Base-by-base conservation (phyloP, 2,797 vertebrate genomes). In the Pseudochaenichthys georgianus region DNA sequence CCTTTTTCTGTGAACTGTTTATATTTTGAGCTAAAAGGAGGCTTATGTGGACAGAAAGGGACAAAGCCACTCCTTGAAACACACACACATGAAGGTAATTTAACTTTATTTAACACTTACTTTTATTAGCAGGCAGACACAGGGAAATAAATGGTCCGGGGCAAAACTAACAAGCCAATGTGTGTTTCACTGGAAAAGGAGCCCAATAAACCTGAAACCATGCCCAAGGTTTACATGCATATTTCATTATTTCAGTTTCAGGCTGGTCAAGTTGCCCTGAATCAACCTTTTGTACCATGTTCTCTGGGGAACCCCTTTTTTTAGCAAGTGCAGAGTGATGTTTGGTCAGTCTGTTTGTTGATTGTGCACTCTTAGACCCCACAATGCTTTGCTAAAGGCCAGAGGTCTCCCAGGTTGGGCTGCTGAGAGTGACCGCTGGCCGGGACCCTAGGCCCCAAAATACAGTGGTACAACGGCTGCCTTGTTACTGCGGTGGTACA, bases 311-410 rank as follows among this genome's bases (percentile, higher is more conserved):
- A 85, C 21, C 62, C 65, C 66, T 87, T 83, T 84, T 92, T 93
- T 88, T 90, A 90, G 83, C 70, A 47, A 67, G 70, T 70, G 82
- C 72, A 74, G 87, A 92, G 64, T 76, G 78, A 88, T 84, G 68
- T 81, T 87, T 85, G 88, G 90, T 91, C 83, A 80, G 55, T 67
- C 13, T 89, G 84, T 93, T 90, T 93, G 88, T 88, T 92, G 81
- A 86, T 43, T 3, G 50, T 81, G 68, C 61, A 54, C 83, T 81
- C 73, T 70, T 42, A 28, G 74, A 70, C 82, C 87, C 74, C 81
- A 73, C 58, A 68, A 64, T 65, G 80, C 81, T 88, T 87, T 71
- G 71, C 80, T 69, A 77, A 84, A 89, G 87, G 84, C 76, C 75
- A 87, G 82, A 86, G 84, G 84, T 93, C 87, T 86, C 65, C 73